These are phyloP conservation scores for Vesta saturnalis DNA, from an alignment of 2,888 invertebrate species.

Conservation along the genomic window DNA sequence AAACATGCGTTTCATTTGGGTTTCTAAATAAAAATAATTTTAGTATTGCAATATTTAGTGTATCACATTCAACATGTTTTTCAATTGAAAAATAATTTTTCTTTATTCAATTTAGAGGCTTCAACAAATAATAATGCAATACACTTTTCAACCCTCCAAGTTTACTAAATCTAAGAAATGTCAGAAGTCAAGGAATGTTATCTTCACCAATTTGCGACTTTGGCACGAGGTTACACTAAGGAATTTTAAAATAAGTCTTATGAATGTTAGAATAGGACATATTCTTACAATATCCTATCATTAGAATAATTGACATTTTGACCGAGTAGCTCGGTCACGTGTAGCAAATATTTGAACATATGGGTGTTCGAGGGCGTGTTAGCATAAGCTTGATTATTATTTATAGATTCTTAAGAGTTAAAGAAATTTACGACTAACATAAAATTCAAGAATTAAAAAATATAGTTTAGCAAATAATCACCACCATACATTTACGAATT, in stretches of 20 bases:
- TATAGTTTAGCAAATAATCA: neutral
- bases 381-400: constrained; percentile 20
- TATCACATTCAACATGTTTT: no score
- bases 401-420: constrained; percentile 26
- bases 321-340: constrained; percentile 37
- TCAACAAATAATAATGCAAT: no score
- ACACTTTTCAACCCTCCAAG: no score
- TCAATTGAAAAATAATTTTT: no score
- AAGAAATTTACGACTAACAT: constrained; percentile 18
- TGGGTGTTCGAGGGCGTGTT: constrained; percentile 29
- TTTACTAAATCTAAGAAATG: no score
- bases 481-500: neutral
- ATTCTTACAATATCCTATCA: constrained; percentile 14
- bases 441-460: neutral
- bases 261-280: constrained; percentile 24
- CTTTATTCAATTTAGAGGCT: no score
- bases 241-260: constrained; percentile 23
- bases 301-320: constrained; percentile 40
- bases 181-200: constrained; percentile 32
- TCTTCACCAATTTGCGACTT: constrained; percentile 34
- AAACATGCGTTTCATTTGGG: no score
- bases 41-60: no score
- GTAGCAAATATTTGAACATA: constrained; percentile 30
- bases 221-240: constrained; percentile 28
- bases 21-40: no score